Evolutionary conservation across 1,140 invertebrate species (phyloP).

Genomic region (Drosophila orosa): DNA sequence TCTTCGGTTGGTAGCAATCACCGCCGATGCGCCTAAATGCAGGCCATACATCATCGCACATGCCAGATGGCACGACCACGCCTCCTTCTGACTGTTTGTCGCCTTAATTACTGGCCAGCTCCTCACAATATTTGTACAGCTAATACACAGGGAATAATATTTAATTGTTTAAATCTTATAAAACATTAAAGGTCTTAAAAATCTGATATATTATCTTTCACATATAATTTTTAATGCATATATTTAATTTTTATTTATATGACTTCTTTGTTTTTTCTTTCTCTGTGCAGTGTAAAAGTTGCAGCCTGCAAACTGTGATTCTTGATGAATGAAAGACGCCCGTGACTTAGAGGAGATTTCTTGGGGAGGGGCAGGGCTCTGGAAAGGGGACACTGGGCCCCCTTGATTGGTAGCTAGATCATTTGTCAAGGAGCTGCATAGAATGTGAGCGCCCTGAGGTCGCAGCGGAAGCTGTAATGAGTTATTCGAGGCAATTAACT

Average conservation of each 20-base stretch:
- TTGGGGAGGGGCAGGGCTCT: not conserved
- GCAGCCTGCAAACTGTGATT: slow-evolving; percentile 20
- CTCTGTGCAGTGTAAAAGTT: not conserved
- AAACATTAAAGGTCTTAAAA: accelerated
- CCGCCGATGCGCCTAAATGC: slow-evolving; percentile 54
- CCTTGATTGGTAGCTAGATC: slow-evolving; percentile 65
- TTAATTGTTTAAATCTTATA: not conserved
- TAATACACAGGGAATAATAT: slow-evolving; percentile 34
- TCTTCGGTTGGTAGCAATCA: slow-evolving; percentile 52
- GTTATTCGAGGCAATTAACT: slow-evolving; percentile 78
- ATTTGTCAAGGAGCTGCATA: slow-evolving; percentile 77
- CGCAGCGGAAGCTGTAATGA: slow-evolving; percentile 80
- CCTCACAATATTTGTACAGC: slow-evolving; percentile 70
- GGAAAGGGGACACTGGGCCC: slow-evolving; percentile 4
- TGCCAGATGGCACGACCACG: slow-evolving; percentile 61
- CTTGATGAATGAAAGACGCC: slow-evolving; percentile 65
- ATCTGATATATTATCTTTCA: accelerated
- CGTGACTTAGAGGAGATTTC: slow-evolving; percentile 12
- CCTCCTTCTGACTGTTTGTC: slow-evolving; percentile 71
- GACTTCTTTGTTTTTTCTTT: not conserved
- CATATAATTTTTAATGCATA: not conserved
- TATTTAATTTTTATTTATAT: too few relatives aligned
- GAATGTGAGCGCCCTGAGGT: slow-evolving; percentile 64
- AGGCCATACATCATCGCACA: slow-evolving; percentile 66
- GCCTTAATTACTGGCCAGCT: slow-evolving; percentile 73